Percentiles rank a stretch among this genome's conserved stretches.
Evolutionary conservation across 2,888 invertebrate species (phyloP).

Genomic region (Drosophila limbata): DNA sequence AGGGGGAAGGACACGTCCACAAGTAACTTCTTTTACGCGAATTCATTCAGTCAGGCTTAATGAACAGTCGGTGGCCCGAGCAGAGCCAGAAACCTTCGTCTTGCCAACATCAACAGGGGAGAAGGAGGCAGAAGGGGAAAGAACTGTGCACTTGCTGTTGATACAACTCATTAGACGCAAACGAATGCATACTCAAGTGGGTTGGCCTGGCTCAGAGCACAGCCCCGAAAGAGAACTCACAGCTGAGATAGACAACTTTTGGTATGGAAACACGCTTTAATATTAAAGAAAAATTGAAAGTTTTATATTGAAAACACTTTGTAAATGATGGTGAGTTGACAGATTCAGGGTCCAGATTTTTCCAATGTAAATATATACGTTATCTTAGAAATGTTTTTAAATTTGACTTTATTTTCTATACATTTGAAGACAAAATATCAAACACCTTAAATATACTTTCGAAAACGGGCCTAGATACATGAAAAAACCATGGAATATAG

Average conservation of each 20-base stretch:
- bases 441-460: no score
- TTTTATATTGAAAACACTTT: background rate
- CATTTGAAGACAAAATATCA: no score
- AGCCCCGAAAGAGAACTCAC: slow-evolving; percentile 13
- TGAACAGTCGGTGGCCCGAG: slow-evolving; percentile 74
- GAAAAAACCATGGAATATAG: no score
- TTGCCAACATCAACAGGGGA: slow-evolving; percentile 18
- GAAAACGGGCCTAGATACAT: no score
- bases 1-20: slow-evolving; percentile 40
- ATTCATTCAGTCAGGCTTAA: slow-evolving; percentile 84
- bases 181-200: slow-evolving; percentile 82
- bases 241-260: slow-evolving; percentile 13
- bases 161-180: slow-evolving; percentile 84
- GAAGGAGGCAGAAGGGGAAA: background rate
- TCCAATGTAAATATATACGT: no score
- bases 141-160: slow-evolving; percentile 70
- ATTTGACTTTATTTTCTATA: no score
- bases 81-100: slow-evolving; percentile 39
- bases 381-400: no score
- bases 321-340: background rate
- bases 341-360: no score
- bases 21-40: slow-evolving; percentile 82
- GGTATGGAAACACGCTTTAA: slow-evolving; percentile 21
- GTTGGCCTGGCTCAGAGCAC: slow-evolving; percentile 21
- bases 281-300: background rate